phyloP scores from a whole-genome alignment of 2,888 invertebrate species.

The Phortica okadai region DNA sequence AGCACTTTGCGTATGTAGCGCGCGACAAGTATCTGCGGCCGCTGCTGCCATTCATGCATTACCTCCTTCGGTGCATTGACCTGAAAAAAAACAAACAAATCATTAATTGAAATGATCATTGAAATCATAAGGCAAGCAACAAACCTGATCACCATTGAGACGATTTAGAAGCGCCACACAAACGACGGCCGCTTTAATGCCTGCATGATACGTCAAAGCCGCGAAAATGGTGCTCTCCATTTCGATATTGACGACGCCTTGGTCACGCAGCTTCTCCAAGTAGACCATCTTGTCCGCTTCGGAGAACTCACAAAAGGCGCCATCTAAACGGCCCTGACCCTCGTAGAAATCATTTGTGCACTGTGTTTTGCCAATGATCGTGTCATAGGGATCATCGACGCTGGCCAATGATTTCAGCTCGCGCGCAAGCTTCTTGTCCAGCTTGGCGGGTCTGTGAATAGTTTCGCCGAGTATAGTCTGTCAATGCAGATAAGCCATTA shows the following conservation, averaged over 20 bases:
- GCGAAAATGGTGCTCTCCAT: slow-evolving; percentile 97
- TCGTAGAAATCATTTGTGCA: slow-evolving; percentile 99
- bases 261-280: slow-evolving; percentile 83
- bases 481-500: neutral
- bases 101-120: neutral
- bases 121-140: slow-evolving; percentile 23
- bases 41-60: slow-evolving; percentile 91
- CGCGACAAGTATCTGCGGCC: slow-evolving; percentile 90
- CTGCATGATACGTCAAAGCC: slow-evolving; percentile 94
- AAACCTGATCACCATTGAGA: slow-evolving; percentile 94
- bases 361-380: slow-evolving; percentile 93
- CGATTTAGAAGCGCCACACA: slow-evolving; percentile 95
- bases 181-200: slow-evolving; percentile 93
- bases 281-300: slow-evolving; percentile 94
- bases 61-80: slow-evolving; percentile 92
- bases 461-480: slow-evolving; percentile 91
- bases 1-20: slow-evolving; percentile 89
- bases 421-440: slow-evolving; percentile 87
- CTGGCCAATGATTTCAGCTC: slow-evolving; percentile 87
- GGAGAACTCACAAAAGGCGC: slow-evolving; percentile 96
- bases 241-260: slow-evolving; percentile 95
- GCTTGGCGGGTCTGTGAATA: slow-evolving; percentile 87
- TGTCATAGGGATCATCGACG: slow-evolving; percentile 88
- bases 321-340: slow-evolving; percentile 96
- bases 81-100: slow-evolving; percentile 74